Evolutionary conservation across 1,140 invertebrate genomes (phyloP).

Genomic region (Drosophila lini): DNA sequence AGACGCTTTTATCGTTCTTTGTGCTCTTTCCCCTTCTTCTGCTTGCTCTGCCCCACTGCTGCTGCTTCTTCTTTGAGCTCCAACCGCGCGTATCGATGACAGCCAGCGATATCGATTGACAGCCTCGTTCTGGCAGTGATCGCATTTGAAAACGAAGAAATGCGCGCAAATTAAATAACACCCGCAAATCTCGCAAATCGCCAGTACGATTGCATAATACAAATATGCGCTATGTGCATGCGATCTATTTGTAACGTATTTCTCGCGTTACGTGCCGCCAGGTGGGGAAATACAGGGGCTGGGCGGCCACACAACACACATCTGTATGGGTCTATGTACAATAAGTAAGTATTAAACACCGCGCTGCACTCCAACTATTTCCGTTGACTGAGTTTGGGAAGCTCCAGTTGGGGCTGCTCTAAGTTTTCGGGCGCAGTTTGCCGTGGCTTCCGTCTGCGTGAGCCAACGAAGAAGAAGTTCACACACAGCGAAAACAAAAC

Average conservation of each 20-base stretch:
- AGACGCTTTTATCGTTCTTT: slow-evolving; percentile 31
- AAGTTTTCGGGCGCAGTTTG: slow-evolving; percentile 37
- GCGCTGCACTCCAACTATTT: slow-evolving; percentile 59
- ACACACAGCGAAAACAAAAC: slow-evolving; percentile 53
- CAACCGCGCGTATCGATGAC: slow-evolving; percentile 16
- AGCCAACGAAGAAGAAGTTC: slow-evolving; percentile 62
- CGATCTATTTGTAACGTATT: slow-evolving; percentile 50
- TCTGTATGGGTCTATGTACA: slow-evolving; percentile 42
- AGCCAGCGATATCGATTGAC: slow-evolving; percentile 17
- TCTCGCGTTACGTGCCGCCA: slow-evolving; percentile 36
- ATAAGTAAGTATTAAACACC: slow-evolving; percentile 49
- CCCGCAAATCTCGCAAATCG: slow-evolving; percentile 41
- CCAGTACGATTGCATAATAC: slow-evolving; percentile 43
- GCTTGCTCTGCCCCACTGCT: not conserved
- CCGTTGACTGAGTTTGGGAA: slow-evolving; percentile 76
- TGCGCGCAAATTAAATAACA: slow-evolving; percentile 46
- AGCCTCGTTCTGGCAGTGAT: slow-evolving; percentile 16
- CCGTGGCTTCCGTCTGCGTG: slow-evolving; percentile 70
- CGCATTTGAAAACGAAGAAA: slow-evolving; percentile 32
- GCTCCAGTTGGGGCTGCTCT: slow-evolving; percentile 22
- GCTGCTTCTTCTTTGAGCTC: slow-evolving; percentile 11
- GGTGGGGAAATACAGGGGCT: slow-evolving; percentile 23
- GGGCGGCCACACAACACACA: slow-evolving; percentile 33
- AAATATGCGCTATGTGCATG: slow-evolving; percentile 44
- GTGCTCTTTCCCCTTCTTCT: slow-evolving; percentile 18